phyloP scores from a whole-genome alignment of 2,113 vertebrate species.

The Dolichotis patagonum region DNA sequence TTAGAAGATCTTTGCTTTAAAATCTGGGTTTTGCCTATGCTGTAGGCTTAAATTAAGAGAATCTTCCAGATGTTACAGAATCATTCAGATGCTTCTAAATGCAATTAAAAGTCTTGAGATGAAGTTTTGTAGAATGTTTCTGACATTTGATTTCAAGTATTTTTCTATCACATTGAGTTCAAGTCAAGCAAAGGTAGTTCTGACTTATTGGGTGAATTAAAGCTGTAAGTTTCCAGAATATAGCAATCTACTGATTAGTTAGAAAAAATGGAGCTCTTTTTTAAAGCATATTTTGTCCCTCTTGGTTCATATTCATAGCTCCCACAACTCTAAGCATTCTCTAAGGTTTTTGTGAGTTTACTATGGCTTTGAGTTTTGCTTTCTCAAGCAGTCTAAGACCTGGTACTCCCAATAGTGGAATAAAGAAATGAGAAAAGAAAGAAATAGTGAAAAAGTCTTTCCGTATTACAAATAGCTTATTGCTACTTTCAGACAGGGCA shows the following conservation, averaged over 20 bases:
- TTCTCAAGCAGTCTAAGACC: not conserved
- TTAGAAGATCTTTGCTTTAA: not conserved
- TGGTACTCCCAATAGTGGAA: not conserved
- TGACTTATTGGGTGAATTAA: conserved; percentile 13
- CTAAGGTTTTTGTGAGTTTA: conserved; percentile 6
- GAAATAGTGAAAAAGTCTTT: not conserved
- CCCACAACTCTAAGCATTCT: not conserved
- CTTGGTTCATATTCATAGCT: not conserved
- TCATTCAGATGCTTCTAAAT: conserved; percentile 55
- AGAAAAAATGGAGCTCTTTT: conserved; percentile 13
- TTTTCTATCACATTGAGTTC: conserved; percentile 21
- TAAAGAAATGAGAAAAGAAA: conserved; percentile 28
- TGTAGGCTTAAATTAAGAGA: conserved; percentile 45
- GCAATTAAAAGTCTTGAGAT: conserved; percentile 57
- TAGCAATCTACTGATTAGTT: not conserved
- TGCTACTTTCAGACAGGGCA: not conserved
- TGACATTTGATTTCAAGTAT: conserved; percentile 52
- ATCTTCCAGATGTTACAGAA: conserved; percentile 25
- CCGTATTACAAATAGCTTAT: not conserved
- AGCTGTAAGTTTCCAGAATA: conserved; percentile 8
- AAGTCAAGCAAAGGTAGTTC: conserved; percentile 6
- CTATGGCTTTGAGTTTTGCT: not conserved
- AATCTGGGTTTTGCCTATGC: not conserved
- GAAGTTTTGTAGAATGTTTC: conserved; percentile 45
- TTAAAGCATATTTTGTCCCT: conserved; percentile 29